phyloP scores from a whole-genome alignment of 2,113 vertebrate species.

The Bujurquina vittata region DNA sequence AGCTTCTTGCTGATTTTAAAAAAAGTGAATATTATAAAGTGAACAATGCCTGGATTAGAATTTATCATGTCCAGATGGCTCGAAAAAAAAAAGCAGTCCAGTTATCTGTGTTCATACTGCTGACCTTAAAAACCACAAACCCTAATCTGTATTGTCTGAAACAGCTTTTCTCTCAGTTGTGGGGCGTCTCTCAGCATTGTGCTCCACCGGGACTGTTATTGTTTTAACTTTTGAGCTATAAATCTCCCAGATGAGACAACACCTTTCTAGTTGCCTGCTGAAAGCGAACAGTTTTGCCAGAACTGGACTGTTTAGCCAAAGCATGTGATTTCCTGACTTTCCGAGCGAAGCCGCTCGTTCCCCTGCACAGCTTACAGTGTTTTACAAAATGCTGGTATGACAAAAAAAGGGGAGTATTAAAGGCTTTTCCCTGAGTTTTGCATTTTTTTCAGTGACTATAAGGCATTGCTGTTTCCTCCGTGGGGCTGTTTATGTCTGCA shows the following conservation, averaged over 20 bases:
- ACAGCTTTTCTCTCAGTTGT: not conserved
- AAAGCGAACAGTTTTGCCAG: conserved; percentile 44
- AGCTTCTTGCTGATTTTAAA: conserved; percentile 19
- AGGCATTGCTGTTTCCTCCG: conserved; percentile 37
- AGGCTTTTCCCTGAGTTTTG: conserved; percentile 59
- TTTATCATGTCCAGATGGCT: not conserved
- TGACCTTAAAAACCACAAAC: conserved; percentile 11
- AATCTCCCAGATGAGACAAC: conserved; percentile 49
- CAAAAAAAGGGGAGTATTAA: conserved; percentile 37
- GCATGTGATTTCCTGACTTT: conserved; percentile 75
- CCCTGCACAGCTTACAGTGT: not conserved
- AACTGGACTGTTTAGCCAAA: conserved; percentile 52
- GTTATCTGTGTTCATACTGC: not conserved
- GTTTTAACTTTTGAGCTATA: conserved; percentile 57
- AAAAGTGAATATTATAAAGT: not conserved
- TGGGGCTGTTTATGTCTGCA: conserved; percentile 40
- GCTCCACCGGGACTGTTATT: conserved; percentile 17
- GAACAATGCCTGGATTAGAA: conserved; percentile 1
- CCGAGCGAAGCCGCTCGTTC: conserved; percentile 20
- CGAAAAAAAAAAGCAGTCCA: not conserved
- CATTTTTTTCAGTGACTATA: conserved; percentile 34
- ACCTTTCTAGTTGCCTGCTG: conserved; percentile 48
- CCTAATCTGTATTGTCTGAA: conserved; percentile 36
- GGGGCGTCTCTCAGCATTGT: conserved; percentile 24
- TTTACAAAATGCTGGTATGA: conserved; percentile 46